Evolutionary conservation across 2,113 vertebrate genomes (phyloP).

Genomic region (Gobiocypris rarus): DNA sequence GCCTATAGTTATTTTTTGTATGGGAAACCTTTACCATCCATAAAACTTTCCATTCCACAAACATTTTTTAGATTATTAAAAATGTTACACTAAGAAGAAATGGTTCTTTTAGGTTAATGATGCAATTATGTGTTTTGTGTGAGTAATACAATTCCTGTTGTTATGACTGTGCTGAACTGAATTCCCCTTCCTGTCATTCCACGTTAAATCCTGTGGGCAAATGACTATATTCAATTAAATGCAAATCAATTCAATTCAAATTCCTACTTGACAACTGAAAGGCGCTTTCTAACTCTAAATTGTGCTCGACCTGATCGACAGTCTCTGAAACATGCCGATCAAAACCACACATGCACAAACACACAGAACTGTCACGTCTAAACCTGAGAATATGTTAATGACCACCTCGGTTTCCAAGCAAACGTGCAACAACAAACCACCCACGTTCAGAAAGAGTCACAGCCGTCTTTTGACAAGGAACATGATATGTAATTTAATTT

Average conservation of each 20-base stretch:
- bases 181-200: neutral
- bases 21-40: no score
- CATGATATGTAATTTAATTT: slow-evolving; percentile 29
- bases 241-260: neutral
- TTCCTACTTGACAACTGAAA: neutral
- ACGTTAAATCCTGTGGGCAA: neutral
- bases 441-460: neutral
- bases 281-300: neutral
- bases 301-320: neutral
- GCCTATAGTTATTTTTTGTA: no score
- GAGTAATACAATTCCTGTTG: neutral
- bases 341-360: neutral
- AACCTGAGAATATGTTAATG: neutral
- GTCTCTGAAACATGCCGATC: neutral
- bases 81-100: no score
- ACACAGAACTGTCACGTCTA: neutral
- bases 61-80: no score
- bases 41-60: no score
- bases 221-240: neutral
- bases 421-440: slow-evolving; percentile 2
- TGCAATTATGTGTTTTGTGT: neutral
- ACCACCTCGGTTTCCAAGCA: slow-evolving; percentile 23
- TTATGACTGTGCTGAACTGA: neutral
- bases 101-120: neutral
- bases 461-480: neutral